A percentile compares a stretch with the other conserved stretches of the same genome.
These are phyloP conservation scores for Panzeria rudis DNA, from an alignment of 2,888 invertebrate genomes.

Conservation along the genomic window DNA sequence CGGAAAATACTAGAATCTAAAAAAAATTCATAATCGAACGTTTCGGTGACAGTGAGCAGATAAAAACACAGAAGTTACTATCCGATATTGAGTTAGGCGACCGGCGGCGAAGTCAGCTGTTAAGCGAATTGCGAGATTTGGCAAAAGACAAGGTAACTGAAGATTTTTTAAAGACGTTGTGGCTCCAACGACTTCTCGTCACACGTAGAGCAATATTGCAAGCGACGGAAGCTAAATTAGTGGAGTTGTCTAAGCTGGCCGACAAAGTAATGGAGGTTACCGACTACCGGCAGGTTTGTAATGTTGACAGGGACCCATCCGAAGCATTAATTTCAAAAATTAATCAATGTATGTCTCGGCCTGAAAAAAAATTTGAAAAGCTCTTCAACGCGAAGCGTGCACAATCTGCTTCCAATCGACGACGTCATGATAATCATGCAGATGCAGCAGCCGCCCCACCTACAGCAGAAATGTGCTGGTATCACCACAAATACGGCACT, in stretches of 20 bases:
- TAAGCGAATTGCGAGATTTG: neutral
- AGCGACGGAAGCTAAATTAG: neutral
- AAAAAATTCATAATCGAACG: conserved; percentile 33
- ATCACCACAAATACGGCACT: conserved; percentile 34
- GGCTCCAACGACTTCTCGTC: conserved; percentile 1
- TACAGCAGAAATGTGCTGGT: conserved; percentile 22
- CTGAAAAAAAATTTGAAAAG: conserved; percentile 22
- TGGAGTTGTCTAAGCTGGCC: conserved; percentile 22
- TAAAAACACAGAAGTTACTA: no score
- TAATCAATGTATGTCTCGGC: conserved; percentile 22
- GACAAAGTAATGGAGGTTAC: conserved; percentile 21
- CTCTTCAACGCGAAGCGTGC: neutral
- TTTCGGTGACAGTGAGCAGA: conserved; percentile 36
- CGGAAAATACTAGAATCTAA: conserved; percentile 21
- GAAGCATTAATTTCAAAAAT: neutral
- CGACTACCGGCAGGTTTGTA: conserved; percentile 8
- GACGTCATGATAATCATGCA: neutral
- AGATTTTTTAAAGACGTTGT: no score
- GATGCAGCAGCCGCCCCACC: neutral
- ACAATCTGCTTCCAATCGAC: neutral
- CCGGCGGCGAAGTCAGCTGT: conserved; percentile 4
- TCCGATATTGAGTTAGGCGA: conserved; percentile 13
- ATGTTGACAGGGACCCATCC: no score
- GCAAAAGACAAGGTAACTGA: no score
- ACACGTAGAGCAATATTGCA: conserved; percentile 6